phyloP scores from a whole-genome alignment of 2,888 invertebrate species.

The Gryllus longicercus region DNA sequence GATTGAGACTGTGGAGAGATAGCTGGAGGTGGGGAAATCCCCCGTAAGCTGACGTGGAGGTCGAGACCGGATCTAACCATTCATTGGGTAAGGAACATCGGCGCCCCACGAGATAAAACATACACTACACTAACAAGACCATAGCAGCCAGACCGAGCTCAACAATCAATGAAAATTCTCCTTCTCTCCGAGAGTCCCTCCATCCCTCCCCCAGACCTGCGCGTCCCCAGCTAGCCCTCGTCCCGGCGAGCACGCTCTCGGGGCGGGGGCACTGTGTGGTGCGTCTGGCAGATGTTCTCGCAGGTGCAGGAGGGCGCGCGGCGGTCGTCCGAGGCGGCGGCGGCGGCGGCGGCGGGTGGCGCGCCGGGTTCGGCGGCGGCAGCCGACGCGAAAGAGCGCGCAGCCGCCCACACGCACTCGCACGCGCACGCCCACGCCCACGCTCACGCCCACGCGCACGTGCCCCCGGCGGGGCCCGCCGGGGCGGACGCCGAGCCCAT shows the following conservation, averaged over 20 bases:
- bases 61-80: no score
- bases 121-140: no score
- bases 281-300: not conserved
- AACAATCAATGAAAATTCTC: not conserved
- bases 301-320: not conserved
- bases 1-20: no score
- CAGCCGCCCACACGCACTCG: not conserved
- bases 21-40: no score
- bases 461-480: conserved; percentile 43
- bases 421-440: conserved; percentile 41
- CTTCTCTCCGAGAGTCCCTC: not conserved
- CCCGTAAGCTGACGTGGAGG: no score
- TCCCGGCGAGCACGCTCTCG: not conserved
- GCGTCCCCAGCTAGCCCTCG: not conserved
- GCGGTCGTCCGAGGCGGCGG: conserved; percentile 40
- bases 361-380: conserved; percentile 39
- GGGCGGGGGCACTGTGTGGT: no score
- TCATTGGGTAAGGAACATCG: no score
- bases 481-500: conserved; percentile 40
- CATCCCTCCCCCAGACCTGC: not conserved
- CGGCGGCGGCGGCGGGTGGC: conserved; percentile 33
- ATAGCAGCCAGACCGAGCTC: no score
- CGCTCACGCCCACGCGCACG: conserved; percentile 45
- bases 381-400: conserved; percentile 18
- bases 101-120: no score